These are phyloP conservation scores for Sussaba pulchella DNA, from an alignment of 2,888 invertebrate genomes.

Conservation along the genomic window DNA sequence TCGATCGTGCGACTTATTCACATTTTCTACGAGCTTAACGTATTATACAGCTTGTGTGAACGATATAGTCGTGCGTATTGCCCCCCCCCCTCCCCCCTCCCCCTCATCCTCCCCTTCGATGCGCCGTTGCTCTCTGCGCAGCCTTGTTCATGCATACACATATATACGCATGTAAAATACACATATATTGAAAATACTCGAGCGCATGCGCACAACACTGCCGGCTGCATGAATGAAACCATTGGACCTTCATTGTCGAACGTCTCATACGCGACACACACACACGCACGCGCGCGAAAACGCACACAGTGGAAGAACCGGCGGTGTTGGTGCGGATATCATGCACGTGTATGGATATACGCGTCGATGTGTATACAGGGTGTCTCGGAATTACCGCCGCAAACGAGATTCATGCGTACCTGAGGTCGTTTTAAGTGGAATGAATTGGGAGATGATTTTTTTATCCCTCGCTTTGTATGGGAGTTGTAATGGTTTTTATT, in stretches of 20 bases:
- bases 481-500: no score
- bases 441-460: no score
- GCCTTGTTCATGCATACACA: constrained; percentile 10
- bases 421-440: no score
- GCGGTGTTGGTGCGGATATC: background rate
- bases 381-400: no score
- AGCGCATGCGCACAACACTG: constrained; percentile 54
- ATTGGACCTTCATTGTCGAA: constrained; percentile 51
- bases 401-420: no score
- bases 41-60: no score
- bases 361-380: no score
- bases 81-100: no score
- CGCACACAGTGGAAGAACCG: background rate
- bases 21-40: background rate
- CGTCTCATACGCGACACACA: constrained; percentile 14
- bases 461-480: no score
- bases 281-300: background rate
- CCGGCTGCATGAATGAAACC: constrained; percentile 80
- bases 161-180: constrained; percentile 14
- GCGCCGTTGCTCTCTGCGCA: background rate
- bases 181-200: constrained; percentile 12
- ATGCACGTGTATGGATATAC: background rate
- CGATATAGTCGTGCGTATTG: no score
- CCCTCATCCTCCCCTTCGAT: background rate
- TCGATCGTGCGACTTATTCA: background rate